Percentiles rank a stretch among this genome's conserved stretches.
Conservation (phyloP, 2,797 vertebrate genomes). For the Melanotaenia pygmaea region DNA sequence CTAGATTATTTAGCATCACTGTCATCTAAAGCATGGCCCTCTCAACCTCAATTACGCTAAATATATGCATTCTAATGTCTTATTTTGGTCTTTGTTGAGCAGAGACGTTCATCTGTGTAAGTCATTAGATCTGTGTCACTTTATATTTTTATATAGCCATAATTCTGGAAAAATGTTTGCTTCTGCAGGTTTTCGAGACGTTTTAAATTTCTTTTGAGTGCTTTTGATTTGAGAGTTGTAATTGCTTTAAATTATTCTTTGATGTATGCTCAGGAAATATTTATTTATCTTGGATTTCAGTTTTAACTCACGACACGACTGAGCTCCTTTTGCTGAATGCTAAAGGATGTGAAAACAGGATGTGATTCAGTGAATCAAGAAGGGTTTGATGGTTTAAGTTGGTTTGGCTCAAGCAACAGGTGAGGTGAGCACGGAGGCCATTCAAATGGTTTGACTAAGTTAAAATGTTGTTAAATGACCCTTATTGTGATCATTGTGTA, state of each 20-base stretch:
- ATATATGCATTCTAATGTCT: conserved; percentile 12
- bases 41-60: conserved; percentile 5
- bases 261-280: conserved; percentile 19
- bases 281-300: conserved; percentile 41
- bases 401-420: no score
- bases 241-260: conserved; percentile 33
- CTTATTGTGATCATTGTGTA: no score
- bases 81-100: conserved; percentile 1
- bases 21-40: not conserved
- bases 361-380: conserved; percentile 3
- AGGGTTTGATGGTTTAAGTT: not conserved
- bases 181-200: conserved; percentile 29
- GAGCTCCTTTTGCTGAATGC: conserved; percentile 10
- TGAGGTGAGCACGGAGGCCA: not conserved
- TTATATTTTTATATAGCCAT: conserved; percentile 40
- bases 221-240: conserved; percentile 13
- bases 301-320: conserved; percentile 8
- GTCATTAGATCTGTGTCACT: conserved; percentile 37
- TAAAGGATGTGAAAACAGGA: not conserved
- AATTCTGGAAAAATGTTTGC: conserved; percentile 44
- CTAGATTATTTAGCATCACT: conserved; percentile 8
- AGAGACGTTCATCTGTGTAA: conserved; percentile 15
- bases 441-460: not conserved
- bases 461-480: not conserved
- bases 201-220: conserved; percentile 39